phyloP scores from a whole-genome alignment of 2,113 vertebrate genomes.

The Nipponia nippon region DNA sequence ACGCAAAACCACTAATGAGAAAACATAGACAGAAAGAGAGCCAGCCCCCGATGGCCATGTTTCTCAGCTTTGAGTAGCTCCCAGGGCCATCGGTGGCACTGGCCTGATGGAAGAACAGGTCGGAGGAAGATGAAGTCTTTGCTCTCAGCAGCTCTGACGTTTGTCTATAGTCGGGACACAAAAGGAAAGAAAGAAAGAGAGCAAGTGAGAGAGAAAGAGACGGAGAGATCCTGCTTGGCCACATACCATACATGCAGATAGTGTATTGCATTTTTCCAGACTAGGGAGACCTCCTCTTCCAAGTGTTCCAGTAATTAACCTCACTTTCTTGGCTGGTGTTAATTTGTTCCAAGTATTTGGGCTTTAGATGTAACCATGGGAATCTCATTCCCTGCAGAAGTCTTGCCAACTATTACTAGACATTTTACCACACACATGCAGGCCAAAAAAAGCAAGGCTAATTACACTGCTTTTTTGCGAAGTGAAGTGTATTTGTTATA shows the following conservation, averaged over 20 bases:
- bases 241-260: slow-evolving; percentile 21
- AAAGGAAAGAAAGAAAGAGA: not conserved
- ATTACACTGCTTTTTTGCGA: slow-evolving; percentile 28
- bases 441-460: slow-evolving; percentile 53
- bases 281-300: slow-evolving; percentile 30
- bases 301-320: slow-evolving; percentile 33
- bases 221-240: not conserved
- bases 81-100: not conserved
- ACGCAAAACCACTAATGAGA: slow-evolving; percentile 71
- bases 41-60: not conserved
- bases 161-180: not conserved
- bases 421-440: slow-evolving; percentile 71
- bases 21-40: slow-evolving; percentile 56
- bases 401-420: slow-evolving; percentile 72
- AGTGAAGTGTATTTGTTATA: slow-evolving; percentile 31
- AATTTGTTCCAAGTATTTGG: slow-evolving; percentile 70
- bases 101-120: not conserved
- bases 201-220: not conserved
- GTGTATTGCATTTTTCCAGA: slow-evolving; percentile 34
- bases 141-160: not conserved
- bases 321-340: slow-evolving; percentile 70
- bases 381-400: slow-evolving; percentile 53
- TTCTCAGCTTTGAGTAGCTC: slow-evolving; percentile 53
- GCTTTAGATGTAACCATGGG: slow-evolving; percentile 72
- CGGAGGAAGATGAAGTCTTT: not conserved